Evolutionary conservation across 1,140 invertebrate species (phyloP).

Genomic region (Zaprionus vittiger): DNA sequence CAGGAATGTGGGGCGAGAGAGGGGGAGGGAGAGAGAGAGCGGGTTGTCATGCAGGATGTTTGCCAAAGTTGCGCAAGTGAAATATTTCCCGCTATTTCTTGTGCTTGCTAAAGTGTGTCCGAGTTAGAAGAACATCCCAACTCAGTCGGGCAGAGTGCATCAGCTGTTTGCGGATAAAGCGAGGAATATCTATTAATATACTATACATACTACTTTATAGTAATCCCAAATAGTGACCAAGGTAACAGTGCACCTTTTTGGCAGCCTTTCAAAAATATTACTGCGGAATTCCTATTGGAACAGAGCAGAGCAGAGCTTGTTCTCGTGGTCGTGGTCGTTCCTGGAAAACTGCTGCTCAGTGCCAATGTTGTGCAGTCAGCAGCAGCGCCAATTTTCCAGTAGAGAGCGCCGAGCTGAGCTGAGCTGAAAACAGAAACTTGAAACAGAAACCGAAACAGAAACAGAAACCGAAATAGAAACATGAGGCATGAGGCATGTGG

Average conservation of each 20-base stretch:
- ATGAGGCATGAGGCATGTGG: constrained; percentile 9
- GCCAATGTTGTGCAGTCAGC: constrained; percentile 33
- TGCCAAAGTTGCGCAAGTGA: constrained; percentile 48
- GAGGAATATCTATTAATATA: background rate
- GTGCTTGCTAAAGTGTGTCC: constrained; percentile 12
- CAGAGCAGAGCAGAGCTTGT: constrained; percentile 1
- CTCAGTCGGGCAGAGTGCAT: constrained; percentile 1
- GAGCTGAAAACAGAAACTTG: constrained; percentile 39
- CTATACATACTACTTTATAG: background rate
- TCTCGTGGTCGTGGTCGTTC: constrained; percentile 20
- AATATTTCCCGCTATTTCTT: constrained; percentile 55
- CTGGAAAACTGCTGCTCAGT: constrained; percentile 44
- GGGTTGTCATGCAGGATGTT: constrained; percentile 50
- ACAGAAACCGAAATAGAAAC: constrained; percentile 32
- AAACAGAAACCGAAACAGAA: constrained; percentile 34
- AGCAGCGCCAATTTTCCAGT: constrained; percentile 35
- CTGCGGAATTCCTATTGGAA: constrained; percentile 17
- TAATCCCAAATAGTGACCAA: background rate
- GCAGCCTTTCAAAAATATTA: constrained; percentile 8
- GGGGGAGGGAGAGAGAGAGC: background rate
- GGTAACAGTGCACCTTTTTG: constrained; percentile 6
- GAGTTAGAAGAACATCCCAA: background rate
- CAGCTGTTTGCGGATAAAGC: constrained; percentile 30
- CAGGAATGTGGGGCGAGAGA: background rate
- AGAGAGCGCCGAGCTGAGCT: constrained; percentile 29